These are phyloP conservation scores for Drosophila bifasciata DNA, from an alignment of 1,140 invertebrate genomes.

Conservation along the genomic window DNA sequence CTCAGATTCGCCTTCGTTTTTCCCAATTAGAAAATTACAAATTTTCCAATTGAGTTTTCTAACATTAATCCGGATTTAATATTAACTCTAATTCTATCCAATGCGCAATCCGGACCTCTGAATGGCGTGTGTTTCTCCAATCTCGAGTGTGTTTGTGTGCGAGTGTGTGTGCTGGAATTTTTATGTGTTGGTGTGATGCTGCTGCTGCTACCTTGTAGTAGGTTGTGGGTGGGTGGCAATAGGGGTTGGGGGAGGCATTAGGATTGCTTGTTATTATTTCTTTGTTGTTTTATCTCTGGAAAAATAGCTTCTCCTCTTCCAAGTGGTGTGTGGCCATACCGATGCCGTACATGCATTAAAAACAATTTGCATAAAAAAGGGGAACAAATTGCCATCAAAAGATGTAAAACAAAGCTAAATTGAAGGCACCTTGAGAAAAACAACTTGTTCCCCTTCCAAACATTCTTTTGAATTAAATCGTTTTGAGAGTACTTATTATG, in stretches of 20 bases:
- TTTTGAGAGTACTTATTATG: too few relatives aligned
- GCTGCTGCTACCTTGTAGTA: slow-evolving; percentile 9
- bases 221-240: slow-evolving; percentile 35
- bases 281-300: slow-evolving; percentile 78
- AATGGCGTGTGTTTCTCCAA: too few relatives aligned
- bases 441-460: neutral
- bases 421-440: slow-evolving; percentile 24
- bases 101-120: too few relatives aligned
- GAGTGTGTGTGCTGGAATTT: slow-evolving; percentile 51
- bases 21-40: slow-evolving; percentile 52
- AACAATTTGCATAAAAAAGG: slow-evolving; percentile 60
- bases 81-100: too few relatives aligned
- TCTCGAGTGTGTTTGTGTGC: slow-evolving; percentile 26
- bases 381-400: slow-evolving; percentile 30
- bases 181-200: slow-evolving; percentile 19
- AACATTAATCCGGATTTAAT: too few relatives aligned
- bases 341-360: slow-evolving; percentile 61
- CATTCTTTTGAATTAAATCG: too few relatives aligned
- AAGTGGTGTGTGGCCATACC: slow-evolving; percentile 36
- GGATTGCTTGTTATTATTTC: slow-evolving; percentile 76
- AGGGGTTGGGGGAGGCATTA: slow-evolving; percentile 47
- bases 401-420: slow-evolving; percentile 47
- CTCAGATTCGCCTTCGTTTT: slow-evolving; percentile 28
- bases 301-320: slow-evolving; percentile 57
- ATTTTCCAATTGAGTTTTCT: slow-evolving; percentile 33